These are phyloP conservation scores for Timema podura DNA, from an alignment of 2,888 invertebrate species.

Conservation along the genomic window DNA sequence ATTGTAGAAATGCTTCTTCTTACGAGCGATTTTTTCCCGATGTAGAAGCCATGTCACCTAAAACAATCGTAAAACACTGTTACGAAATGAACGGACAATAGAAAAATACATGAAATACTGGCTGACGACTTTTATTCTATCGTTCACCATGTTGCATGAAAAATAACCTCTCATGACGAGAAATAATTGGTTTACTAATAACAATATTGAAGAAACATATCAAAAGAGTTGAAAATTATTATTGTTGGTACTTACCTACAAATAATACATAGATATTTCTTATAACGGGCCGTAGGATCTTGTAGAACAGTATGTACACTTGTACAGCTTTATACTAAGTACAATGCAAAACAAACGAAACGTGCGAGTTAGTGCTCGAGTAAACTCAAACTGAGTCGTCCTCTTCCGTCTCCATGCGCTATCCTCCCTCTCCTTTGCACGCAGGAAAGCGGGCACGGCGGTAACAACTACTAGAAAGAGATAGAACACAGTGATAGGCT, in stretches of 20 bases:
- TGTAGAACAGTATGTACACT: conserved; percentile 5
- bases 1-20: neutral
- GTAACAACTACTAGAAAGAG: too few relatives aligned
- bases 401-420: neutral
- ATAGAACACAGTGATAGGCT: too few relatives aligned
- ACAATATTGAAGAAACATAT: neutral
- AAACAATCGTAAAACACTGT: conserved; percentile 3
- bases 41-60: conserved; percentile 5
- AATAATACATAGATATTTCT: neutral
- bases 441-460: neutral
- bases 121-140: conserved; percentile 4
- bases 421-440: neutral
- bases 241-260: conserved; percentile 7
- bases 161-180: neutral
- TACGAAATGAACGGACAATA: conserved; percentile 4
- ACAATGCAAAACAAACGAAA: conserved; percentile 1
- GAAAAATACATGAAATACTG: conserved; percentile 4
- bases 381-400: conserved; percentile 1
- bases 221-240: neutral
- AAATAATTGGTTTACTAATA: neutral
- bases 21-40: neutral
- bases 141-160: conserved; percentile 7
- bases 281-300: neutral
- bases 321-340: neutral
- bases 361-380: conserved; percentile 4